phyloP scores from a whole-genome alignment of 35 echinoderm and acorn worm species.

The Ptychodera flava region DNA sequence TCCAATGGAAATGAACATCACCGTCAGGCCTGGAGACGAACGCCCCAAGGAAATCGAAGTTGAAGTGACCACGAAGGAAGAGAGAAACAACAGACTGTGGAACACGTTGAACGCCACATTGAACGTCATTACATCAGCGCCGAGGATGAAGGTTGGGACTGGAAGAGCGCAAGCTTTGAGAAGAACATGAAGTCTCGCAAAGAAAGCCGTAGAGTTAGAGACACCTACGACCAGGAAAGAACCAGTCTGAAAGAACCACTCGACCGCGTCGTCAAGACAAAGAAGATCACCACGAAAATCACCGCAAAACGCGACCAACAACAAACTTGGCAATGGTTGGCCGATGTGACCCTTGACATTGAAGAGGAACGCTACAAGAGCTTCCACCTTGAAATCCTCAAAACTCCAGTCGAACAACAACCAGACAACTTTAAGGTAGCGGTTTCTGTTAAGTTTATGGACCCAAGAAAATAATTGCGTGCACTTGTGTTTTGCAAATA shows the following conservation, averaged over 20 bases:
- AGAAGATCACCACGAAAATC: not conserved
- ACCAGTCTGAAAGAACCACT: not conserved
- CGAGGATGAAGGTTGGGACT: not conserved
- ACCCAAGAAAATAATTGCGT: too few species aligned
- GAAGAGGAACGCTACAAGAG: not conserved
- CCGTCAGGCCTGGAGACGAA: slow-evolving; percentile 10
- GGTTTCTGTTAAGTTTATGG: too few species aligned
- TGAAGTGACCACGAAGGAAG: slow-evolving; percentile 9
- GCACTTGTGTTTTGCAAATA: too few species aligned
- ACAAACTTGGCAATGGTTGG: not conserved
- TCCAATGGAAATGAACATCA: slow-evolving; percentile 31
- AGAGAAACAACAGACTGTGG: slow-evolving; percentile 6
- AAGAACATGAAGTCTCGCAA: not conserved
- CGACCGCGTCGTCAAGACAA: not conserved
- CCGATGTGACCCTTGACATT: not conserved
- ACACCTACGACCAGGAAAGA: too few species aligned
- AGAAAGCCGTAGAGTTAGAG: too few species aligned
- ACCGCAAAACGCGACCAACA: not conserved
- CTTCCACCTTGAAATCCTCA: not conserved
- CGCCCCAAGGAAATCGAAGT: slow-evolving; percentile 20
- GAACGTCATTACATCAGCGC: not conserved
- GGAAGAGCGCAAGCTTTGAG: not conserved
- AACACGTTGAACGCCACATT: not conserved
- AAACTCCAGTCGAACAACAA: not conserved
- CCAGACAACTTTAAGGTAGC: too few species aligned